A percentile compares a stretch with the other conserved stretches of the same genome.
Evolutionary conservation across 2,888 invertebrate genomes (phyloP).

Genomic region (Aphodius granarius): DNA sequence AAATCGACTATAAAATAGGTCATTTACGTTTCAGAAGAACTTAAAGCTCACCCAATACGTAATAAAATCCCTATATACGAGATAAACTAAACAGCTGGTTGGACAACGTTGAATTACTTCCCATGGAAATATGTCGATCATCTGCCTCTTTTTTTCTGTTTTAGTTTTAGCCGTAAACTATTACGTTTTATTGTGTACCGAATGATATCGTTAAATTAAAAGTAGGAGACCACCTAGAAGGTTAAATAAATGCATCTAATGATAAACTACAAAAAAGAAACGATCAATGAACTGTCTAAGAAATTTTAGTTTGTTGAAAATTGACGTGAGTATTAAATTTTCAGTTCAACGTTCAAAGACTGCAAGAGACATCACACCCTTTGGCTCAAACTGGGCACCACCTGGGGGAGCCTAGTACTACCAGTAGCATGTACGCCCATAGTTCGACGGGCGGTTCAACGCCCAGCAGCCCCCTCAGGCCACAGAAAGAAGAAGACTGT

Average conservation of each 20-base stretch:
- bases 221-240: neutral
- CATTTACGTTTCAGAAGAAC: neutral
- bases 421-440: slow-evolving; percentile 50
- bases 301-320: neutral
- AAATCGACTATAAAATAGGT: neutral
- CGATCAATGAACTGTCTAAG: too few relatives aligned
- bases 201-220: neutral
- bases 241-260: neutral
- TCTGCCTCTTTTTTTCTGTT: neutral
- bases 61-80: neutral
- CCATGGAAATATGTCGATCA: neutral
- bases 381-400: slow-evolving; percentile 44
- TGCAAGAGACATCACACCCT: slow-evolving; percentile 51
- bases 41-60: neutral
- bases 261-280: neutral
- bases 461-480: slow-evolving; percentile 53
- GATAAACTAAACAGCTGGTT: neutral
- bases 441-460: slow-evolving; percentile 54
- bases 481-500: slow-evolving; percentile 67
- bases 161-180: neutral
- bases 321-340: slow-evolving; percentile 34
- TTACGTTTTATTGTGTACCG: neutral
- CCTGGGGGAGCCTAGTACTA: slow-evolving; percentile 44
- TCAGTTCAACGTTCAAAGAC: slow-evolving; percentile 56
- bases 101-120: neutral